These are phyloP conservation scores for Halisarca cf. caerulea DNA, from an alignment of 37 sponge, comb jelly and placozoan genomes.

Conservation along the genomic window DNA sequence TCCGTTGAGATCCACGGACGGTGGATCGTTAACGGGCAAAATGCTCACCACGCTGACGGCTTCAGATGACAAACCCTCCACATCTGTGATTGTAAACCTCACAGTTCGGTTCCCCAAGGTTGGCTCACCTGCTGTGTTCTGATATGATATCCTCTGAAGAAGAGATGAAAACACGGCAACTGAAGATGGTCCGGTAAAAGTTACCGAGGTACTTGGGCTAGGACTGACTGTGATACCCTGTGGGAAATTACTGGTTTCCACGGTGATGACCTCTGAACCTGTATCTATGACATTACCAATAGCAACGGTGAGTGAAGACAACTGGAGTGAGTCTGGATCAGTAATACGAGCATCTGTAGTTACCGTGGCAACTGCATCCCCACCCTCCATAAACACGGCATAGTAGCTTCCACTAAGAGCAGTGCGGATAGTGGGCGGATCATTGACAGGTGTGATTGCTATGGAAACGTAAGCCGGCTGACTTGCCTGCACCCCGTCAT, in stretches of 20 bases:
- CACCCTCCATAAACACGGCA: slow-evolving; percentile 36
- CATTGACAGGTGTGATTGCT: slow-evolving; percentile 51
- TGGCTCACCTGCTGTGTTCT: slow-evolving; percentile 61
- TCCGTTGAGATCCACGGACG: slow-evolving; percentile 28
- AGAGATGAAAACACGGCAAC: slow-evolving; percentile 4
- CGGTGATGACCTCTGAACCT: not conserved
- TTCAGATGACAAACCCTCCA: not conserved
- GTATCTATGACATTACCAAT: not conserved
- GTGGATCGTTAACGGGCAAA: slow-evolving; percentile 31
- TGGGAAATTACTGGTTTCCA: not conserved
- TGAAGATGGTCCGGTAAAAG: slow-evolving; percentile 36
- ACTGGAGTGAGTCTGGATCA: slow-evolving; percentile 60
- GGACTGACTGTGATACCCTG: not conserved
- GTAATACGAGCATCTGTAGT: not conserved
- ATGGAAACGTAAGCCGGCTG: slow-evolving; percentile 32
- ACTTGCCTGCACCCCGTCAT: slow-evolving; percentile 55
- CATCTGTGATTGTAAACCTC: slow-evolving; percentile 26
- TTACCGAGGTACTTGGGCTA: not conserved
- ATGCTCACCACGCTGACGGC: not conserved
- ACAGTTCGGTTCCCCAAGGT: slow-evolving; percentile 14
- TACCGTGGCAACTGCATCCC: slow-evolving; percentile 15
- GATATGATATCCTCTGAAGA: slow-evolving; percentile 12
- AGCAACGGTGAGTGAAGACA: not conserved
- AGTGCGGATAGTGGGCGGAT: slow-evolving; percentile 56
- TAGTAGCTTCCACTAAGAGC: slow-evolving; percentile 6